Base-by-base conservation (phyloP, 1,140 invertebrate species). In the Anastatus disparis region DNA sequence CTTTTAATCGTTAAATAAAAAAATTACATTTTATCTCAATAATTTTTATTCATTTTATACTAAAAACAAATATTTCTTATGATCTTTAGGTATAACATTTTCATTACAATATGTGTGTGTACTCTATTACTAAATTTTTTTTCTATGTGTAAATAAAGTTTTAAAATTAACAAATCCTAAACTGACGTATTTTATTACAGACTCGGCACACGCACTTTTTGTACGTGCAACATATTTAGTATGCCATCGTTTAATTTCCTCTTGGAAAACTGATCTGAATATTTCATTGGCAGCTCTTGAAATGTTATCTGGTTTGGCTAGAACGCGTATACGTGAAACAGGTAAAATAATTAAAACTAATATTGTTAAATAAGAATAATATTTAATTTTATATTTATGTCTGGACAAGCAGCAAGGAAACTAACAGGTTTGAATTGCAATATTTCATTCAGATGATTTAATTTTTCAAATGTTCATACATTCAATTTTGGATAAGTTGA, bases 231-330 rank as follows among this genome's bases (percentile, higher is more conserved):
- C 95, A 0, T 96, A 97, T 79, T 87, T 97, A 72, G 95, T 98
- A 9, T 98, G 95, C 81, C 96, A 97, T 82, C 90, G 95, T 42
- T 87, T 98, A 27, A 97, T 97, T 78, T 96, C 95, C 0, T 96
- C 95, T 0, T 99, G 96, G 97, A 97, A 97, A 86, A 92, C 92
- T 1, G 97, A 98, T 86, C 84, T 98, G n/a, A 97, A 96, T 82
- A 93, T 97, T 13, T 97, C 96, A 0, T 84, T 99, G 44, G 96
- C 97, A 6, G 97, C 96, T 0, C 87, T 98, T 63, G 97, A 99
- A 84, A 89, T 98, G 40, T 84, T 99, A 0, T 92, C 94, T 15
- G 95, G 95, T 20, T 86, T 98, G 15, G 96, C 96, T 22, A 91
- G 94, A 77, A 90, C 95, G 1, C 91, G 93, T 64, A 93, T 96